A percentile compares a stretch with the other conserved stretches of the same genome.
Conservation (phyloP, 2,888 invertebrate genomes). For the Dasypogon diadema region DNA sequence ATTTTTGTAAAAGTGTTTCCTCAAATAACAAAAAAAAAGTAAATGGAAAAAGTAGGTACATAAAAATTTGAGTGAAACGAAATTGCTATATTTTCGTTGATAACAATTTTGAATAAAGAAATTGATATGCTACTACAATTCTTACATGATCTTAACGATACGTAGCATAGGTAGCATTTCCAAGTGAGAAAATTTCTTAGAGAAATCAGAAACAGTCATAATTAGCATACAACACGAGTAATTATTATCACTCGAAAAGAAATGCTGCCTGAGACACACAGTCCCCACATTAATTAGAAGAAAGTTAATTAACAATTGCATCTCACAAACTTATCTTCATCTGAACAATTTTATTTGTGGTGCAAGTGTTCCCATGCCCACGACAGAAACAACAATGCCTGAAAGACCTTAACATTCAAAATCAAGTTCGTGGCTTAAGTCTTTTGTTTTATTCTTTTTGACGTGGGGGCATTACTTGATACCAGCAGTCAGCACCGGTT, state of each 20-base stretch:
- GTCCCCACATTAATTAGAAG: slow-evolving; percentile 17
- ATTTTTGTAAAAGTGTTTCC: no score
- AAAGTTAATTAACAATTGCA: slow-evolving; percentile 36
- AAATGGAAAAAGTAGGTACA: no score
- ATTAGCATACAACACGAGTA: not conserved
- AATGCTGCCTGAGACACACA: not conserved
- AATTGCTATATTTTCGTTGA: no score
- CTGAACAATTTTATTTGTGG: slow-evolving; percentile 10
- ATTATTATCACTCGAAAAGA: not conserved
- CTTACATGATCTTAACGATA: no score
- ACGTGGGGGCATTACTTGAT: not conserved
- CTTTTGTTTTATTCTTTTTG: slow-evolving; percentile 33
- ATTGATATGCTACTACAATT: no score
- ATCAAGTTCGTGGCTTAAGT: slow-evolving; percentile 50
- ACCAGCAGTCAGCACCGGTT: not conserved
- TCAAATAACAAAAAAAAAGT: no score
- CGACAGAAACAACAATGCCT: slow-evolving; percentile 13
- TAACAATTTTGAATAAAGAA: no score
- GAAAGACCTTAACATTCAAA: slow-evolving; percentile 45
- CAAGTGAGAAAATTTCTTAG: no score
- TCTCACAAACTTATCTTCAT: not conserved
- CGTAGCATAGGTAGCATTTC: no score
- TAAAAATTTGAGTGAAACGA: no score
- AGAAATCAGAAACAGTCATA: not conserved
- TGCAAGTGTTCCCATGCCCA: slow-evolving; percentile 14